Base-by-base conservation (phyloP, 2,888 invertebrate species). In the Altica lythri region DNA sequence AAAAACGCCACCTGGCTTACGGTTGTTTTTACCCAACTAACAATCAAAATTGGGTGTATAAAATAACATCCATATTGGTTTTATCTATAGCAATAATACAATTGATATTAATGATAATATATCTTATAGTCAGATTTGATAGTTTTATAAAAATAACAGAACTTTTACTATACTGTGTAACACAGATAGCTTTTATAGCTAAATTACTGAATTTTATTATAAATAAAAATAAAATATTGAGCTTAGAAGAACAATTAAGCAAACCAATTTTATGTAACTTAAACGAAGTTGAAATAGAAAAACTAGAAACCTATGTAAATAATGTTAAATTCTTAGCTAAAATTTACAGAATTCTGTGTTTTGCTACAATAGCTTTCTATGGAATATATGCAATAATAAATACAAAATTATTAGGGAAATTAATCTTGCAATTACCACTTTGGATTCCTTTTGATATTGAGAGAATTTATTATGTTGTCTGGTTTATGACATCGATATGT, bases 361-460 rank as follows among this genome's bases (percentile, higher is more conserved):
- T 47, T 10, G 10, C 8, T 1, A 43, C 37, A 17, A 48, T 55
- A 1, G 1, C 49, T 9, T 56, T 59, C 3, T 62, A 53, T 30
- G 55, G 46, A 4, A 18, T 61, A 4, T 57, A 51, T 54, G 62
- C 65, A 4, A 35, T 55, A 10, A 6, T 60, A 1, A 60, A 63
- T 13, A 38, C 49, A 29, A 38, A 9, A 4, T 5, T 19, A 5
- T 19, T 32, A 8, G 55, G 40, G 32, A 54, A 1, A 6, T 55
- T 55, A 35, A 52, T 52, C 4, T 60, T 63, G 38, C 62, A 60
- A 4, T 35, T 63, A 17, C 62, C 59, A 1, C 51, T 60, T 14
- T 58, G 59, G 51, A 62, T 60, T 32, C 65, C 65, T 1, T 63
- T 63, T 40, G 53, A 64, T 45, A 48, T 57, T 8, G 56, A 59